A percentile compares a stretch with the other conserved stretches of the same genome.
These are phyloP conservation scores for Lordiphosa clarofinis DNA, from an alignment of 1,140 invertebrate genomes.

Conservation along the genomic window DNA sequence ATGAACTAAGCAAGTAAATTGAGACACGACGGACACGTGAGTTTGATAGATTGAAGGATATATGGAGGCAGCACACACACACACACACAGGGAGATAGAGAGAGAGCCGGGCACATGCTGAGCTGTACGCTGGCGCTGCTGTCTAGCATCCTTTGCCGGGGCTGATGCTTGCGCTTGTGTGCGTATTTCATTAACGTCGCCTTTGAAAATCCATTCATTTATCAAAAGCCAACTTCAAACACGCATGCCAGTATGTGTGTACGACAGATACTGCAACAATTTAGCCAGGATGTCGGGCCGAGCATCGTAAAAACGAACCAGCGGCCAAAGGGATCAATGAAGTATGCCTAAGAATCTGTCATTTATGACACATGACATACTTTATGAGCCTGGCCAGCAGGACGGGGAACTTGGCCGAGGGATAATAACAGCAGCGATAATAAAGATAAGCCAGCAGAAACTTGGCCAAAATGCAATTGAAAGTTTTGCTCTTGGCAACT, in stretches of 20 bases:
- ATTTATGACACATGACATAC: constrained; percentile 77
- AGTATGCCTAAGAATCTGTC: constrained; percentile 76
- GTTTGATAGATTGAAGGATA: constrained; percentile 72
- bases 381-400: constrained; percentile 48
- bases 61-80: constrained; percentile 32
- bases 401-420: constrained; percentile 5
- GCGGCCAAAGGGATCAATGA: constrained; percentile 71
- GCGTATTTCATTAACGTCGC: constrained; percentile 72
- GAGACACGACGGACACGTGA: constrained; percentile 73
- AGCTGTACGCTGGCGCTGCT: too few relatives aligned
- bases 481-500: constrained; percentile 56
- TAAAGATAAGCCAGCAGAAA: constrained; percentile 65
- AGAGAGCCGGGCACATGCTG: not conserved
- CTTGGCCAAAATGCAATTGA: constrained; percentile 67
- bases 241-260: constrained; percentile 33
- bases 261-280: constrained; percentile 66
- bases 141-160: constrained; percentile 1
- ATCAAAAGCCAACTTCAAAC: constrained; percentile 76
- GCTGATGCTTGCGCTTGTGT: constrained; percentile 26
- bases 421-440: constrained; percentile 66
- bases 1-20: constrained; percentile 74
- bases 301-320: constrained; percentile 51
- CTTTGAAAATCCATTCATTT: constrained; percentile 77
- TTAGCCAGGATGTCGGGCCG: constrained; percentile 29
- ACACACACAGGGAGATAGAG: not conserved